Base-by-base conservation (phyloP, 92 coral and sea anemone genomes). In the Siderastrea radians region DNA sequence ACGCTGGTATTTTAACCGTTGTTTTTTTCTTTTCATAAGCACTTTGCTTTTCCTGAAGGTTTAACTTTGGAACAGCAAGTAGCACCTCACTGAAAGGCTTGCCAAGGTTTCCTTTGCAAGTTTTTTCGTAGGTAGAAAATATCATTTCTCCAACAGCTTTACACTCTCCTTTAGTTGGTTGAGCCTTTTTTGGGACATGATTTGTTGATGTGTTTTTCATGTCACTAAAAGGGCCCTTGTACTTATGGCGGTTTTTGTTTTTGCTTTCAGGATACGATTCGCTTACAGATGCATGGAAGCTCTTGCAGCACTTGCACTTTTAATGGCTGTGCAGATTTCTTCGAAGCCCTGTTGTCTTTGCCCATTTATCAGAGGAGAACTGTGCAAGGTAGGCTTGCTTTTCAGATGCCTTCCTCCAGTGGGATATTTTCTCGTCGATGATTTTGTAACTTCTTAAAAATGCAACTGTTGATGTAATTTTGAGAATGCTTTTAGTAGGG, bases 351-450 rank as follows among this genome's bases (percentile, higher is more conserved):
- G 70, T 69, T 7, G 80, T 83, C 46, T 83, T 83, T 9, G 71
- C 53, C 88, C 88, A 83, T 83, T 83, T 83, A n/a, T 9, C 57
- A 52, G 57, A 52, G 4, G 57, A 52, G 57, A n/a, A n/a, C n/a
- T n/a, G n/a, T n/a, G n/a, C n/a, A n/a, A n/a, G n/a, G n/a, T n/a
- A n/a, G n/a, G n/a, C n/a, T n/a, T n/a, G n/a, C n/a, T n/a, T n/a
- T n/a, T 14, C 72, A 52, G 84, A 86, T 5, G 84, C 5, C 52
- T 72, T 83, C 43, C 81, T 71, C 88, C 88, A 83, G 6, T 83
- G 57, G 48, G 87, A 72, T n/a, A 83, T 71, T 83, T 83, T 83
- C 6, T 83, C 5, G 16, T 86, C 90, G 14, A 86, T 86, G 4
- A 81, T 75, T 74, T 72, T 72, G 84, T 86, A n/a, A n/a, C n/a